These are phyloP conservation scores for Chaetophractus vellerosus DNA, from an alignment of 2,797 vertebrate species.

Conservation along the genomic window DNA sequence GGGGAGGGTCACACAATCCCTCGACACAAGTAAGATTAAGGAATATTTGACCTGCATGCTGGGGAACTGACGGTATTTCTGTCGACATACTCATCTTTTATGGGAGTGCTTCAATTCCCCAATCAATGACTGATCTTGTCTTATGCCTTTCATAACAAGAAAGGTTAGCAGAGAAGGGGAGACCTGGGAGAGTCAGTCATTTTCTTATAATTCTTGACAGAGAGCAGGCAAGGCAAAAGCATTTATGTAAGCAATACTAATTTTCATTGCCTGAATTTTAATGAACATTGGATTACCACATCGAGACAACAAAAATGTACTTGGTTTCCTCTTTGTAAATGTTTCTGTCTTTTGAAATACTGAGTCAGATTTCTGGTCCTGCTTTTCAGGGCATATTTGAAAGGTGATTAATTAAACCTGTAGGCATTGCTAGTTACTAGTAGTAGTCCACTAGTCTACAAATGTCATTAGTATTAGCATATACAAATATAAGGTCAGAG, in stretches of 20 bases:
- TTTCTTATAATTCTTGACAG: constrained; percentile 60
- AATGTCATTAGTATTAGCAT: constrained; percentile 30
- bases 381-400: not conserved
- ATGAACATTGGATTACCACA: constrained; percentile 55
- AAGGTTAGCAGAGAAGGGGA: constrained; percentile 70
- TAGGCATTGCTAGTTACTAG: not conserved
- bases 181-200: constrained; percentile 43
- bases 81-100: constrained; percentile 78
- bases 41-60: constrained; percentile 68
- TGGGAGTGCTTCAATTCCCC: constrained; percentile 79
- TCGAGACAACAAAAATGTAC: not conserved
- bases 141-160: constrained; percentile 79
- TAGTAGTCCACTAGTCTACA: not conserved
- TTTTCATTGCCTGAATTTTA: constrained; percentile 59
- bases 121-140: constrained; percentile 82
- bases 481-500: constrained; percentile 40
- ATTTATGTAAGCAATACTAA: constrained; percentile 37
- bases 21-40: constrained; percentile 79
- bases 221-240: not conserved
- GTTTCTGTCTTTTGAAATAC: constrained; percentile 58
- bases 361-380: not conserved
- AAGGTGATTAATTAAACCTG: constrained; percentile 20
- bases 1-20: not conserved
- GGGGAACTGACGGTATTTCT: constrained; percentile 66
- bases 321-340: constrained; percentile 39